phyloP scores from a whole-genome alignment of 2,113 vertebrate genomes.

The Calcarius ornatus region DNA sequence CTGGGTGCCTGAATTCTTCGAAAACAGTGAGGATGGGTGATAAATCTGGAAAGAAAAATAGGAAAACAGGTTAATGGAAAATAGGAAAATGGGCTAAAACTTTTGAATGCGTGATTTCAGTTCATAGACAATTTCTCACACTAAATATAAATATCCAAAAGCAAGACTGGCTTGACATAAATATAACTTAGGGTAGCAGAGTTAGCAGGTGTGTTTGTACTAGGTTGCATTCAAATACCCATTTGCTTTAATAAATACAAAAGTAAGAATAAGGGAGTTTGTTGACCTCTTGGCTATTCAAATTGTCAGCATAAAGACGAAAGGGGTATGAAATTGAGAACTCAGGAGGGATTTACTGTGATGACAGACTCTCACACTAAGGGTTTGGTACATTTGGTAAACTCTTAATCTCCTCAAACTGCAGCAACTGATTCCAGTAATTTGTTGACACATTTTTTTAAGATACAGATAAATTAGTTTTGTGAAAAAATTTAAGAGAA shows the following conservation, averaged over 20 bases:
- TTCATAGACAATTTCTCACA: neutral
- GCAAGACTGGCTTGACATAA: neutral
- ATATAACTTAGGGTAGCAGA: neutral
- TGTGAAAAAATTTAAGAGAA: constrained; percentile 55
- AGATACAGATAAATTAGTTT: constrained; percentile 54
- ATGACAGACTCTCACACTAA: constrained; percentile 26
- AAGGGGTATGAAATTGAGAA: constrained; percentile 67
- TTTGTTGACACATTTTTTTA: constrained; percentile 62
- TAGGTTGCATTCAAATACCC: constrained; percentile 9
- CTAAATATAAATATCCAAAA: neutral
- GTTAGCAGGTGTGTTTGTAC: neutral
- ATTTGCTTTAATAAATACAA: constrained; percentile 40
- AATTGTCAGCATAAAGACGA: constrained; percentile 21
- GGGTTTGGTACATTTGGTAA: constrained; percentile 49
- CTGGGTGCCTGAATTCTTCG: neutral
- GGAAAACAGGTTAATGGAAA: neutral
- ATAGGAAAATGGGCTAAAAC: neutral
- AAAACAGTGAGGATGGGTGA: neutral
- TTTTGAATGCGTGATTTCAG: constrained; percentile 1
- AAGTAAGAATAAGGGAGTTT: constrained; percentile 38
- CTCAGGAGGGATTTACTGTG: constrained; percentile 43
- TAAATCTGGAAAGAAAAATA: neutral
- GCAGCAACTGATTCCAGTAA: constrained; percentile 64
- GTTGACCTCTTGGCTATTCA: constrained; percentile 44
- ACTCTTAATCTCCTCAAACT: constrained; percentile 30